Percentiles rank a stretch among this genome's conserved stretches.
Conservation (phyloP, 2,797 vertebrate species). For the Artibeus jamaicensis region DNA sequence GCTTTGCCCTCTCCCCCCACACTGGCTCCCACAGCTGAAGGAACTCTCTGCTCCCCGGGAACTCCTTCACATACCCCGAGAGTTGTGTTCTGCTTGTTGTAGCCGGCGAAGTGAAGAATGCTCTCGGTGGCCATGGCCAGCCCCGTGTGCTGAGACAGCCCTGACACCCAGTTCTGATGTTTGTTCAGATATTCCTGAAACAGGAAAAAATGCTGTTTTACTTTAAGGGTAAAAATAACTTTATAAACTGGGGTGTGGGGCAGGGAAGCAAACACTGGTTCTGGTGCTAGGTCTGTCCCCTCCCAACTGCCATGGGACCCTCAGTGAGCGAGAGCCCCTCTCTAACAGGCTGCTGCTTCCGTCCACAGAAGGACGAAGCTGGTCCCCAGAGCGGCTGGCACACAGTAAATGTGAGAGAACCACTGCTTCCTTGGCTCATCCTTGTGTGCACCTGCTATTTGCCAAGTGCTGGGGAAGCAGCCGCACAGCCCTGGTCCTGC, state of each 20-base stretch:
- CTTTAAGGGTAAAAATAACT: background rate
- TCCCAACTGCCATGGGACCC: background rate
- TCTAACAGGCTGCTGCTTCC: background rate
- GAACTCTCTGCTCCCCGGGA: background rate
- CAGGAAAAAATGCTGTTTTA: background rate
- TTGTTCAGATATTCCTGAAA: slow-evolving; percentile 96
- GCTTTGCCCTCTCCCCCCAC: too few relatives aligned
- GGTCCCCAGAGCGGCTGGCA: background rate
- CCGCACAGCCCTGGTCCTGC: too few relatives aligned
- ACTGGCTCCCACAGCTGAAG: background rate
- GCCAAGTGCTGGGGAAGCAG: background rate
- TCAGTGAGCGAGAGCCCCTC: background rate
- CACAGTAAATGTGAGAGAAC: background rate
- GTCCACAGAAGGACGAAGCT: background rate
- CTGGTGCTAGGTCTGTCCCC: background rate
- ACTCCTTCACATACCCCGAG: slow-evolving; percentile 87
- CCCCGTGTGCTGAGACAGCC: slow-evolving; percentile 96
- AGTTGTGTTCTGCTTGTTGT: slow-evolving; percentile 94
- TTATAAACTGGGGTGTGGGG: background rate
- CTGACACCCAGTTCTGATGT: slow-evolving; percentile 96
- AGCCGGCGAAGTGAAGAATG: slow-evolving; percentile 94
- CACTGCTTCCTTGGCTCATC: background rate
- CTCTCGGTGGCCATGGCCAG: slow-evolving; percentile 97
- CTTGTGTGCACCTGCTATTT: background rate
- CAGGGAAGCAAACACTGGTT: background rate